phyloP scores from a whole-genome alignment of 2,113 vertebrate species.

The Pedetes capensis region DNA sequence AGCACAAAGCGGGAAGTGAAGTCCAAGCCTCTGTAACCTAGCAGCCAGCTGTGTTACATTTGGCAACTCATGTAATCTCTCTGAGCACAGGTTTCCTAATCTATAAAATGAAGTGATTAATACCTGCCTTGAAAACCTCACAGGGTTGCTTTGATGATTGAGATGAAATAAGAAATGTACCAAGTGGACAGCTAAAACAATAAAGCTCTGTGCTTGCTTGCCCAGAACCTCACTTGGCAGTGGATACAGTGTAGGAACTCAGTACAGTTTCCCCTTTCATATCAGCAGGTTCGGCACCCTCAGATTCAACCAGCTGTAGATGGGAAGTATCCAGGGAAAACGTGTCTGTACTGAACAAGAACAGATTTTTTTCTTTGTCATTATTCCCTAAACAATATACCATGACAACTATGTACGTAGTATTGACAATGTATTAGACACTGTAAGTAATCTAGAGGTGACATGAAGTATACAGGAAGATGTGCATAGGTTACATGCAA shows the following conservation, averaged over 20 bases:
- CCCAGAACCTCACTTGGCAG: not conserved
- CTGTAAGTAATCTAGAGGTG: not conserved
- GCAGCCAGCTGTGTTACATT: not conserved
- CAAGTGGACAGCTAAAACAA: not conserved
- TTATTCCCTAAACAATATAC: not conserved
- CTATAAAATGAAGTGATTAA: not conserved
- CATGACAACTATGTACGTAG: not conserved
- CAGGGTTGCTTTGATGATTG: not conserved
- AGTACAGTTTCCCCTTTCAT: not conserved
- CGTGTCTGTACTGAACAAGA: not conserved
- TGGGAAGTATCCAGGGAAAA: not conserved
- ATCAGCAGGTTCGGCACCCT: not conserved
- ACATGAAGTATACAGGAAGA: not conserved
- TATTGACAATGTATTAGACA: not conserved
- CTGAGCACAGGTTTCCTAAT: not conserved
- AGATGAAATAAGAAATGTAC: not conserved
- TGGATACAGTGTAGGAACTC: not conserved
- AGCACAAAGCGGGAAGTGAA: not conserved
- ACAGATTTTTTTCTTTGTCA: not conserved
- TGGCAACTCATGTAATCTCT: not conserved
- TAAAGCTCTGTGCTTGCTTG: not conserved
- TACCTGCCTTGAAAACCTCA: not conserved
- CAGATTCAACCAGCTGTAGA: not conserved
- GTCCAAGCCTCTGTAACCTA: not conserved
- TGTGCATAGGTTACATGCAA: not conserved